Conservation (phyloP, 2,888 invertebrate genomes). For the Dendrolimus pini region DNA sequence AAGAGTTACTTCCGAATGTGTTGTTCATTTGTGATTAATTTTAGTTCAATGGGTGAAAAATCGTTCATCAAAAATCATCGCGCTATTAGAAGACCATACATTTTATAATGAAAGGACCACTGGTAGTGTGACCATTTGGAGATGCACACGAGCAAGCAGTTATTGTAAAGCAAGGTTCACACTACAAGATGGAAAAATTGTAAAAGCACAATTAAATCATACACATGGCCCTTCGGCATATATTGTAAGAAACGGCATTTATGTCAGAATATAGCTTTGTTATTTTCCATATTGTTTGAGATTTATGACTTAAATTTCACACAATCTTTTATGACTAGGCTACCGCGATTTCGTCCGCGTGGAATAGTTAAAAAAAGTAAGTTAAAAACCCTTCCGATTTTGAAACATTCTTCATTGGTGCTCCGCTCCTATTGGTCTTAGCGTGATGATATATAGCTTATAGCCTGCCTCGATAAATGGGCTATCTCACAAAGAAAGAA, state of each 20-base stretch:
- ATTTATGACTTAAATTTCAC: too few species aligned
- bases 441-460: too few species aligned
- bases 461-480: too few species aligned
- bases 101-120: conserved; percentile 10
- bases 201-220: neutral
- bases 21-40: neutral
- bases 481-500: too few species aligned
- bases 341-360: too few species aligned
- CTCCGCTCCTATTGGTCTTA: too few species aligned
- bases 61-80: neutral
- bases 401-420: too few species aligned
- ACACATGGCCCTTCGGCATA: neutral
- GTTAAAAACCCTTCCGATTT: too few species aligned
- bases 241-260: conserved; percentile 1
- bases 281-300: too few species aligned
- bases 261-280: neutral
- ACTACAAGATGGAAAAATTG: neutral
- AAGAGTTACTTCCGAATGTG: too few species aligned
- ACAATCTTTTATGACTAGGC: too few species aligned
- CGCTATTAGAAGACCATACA: conserved; percentile 8
- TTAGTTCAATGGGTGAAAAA: conserved; percentile 2
- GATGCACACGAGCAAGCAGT: conserved; percentile 11
- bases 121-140: conserved; percentile 6
- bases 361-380: too few species aligned
- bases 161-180: conserved; percentile 6